Percentiles rank a stretch among this genome's conserved stretches.
These are phyloP conservation scores for Chlorospingus semifuscus DNA, from an alignment of 2,797 vertebrate species.

Conservation along the genomic window DNA sequence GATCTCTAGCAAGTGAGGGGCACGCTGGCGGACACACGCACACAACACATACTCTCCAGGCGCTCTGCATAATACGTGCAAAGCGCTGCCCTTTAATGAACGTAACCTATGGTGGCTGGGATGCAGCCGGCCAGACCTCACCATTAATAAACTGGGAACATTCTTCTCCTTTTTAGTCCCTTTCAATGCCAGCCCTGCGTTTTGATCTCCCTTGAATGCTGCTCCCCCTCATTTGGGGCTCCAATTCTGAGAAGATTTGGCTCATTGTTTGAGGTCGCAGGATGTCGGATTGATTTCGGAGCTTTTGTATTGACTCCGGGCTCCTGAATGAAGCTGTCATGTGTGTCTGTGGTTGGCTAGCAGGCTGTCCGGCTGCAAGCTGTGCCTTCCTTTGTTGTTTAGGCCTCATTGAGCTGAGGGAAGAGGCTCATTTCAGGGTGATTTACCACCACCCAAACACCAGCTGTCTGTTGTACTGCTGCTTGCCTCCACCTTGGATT, in stretches of 20 bases:
- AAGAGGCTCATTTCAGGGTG: constrained; percentile 94
- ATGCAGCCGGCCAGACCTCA: constrained; percentile 30
- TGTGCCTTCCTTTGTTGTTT: constrained; percentile 87
- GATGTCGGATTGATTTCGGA: constrained; percentile 84
- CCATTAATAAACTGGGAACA: constrained; percentile 58
- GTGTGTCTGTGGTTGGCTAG: constrained; percentile 81
- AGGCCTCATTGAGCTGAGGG: constrained; percentile 83
- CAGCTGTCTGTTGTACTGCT: constrained; percentile 89
- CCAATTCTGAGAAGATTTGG: constrained; percentile 81
- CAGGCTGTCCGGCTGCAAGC: constrained; percentile 84
- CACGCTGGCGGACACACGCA: background rate
- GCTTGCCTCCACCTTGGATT: constrained; percentile 63
- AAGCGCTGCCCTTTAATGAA: constrained; percentile 35
- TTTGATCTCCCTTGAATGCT: constrained; percentile 83
- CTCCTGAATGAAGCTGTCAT: constrained; percentile 86
- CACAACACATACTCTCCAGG: background rate
- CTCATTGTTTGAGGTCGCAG: constrained; percentile 79
- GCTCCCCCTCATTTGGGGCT: constrained; percentile 76
- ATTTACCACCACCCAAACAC: constrained; percentile 99
- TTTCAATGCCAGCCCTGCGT: constrained; percentile 70
- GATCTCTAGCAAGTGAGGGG: constrained; percentile 48
- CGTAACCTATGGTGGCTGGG: constrained; percentile 21
- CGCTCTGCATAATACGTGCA: background rate
- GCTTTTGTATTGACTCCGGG: constrained; percentile 79
- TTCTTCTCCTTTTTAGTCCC: constrained; percentile 48